Evolutionary conservation across 2,797 vertebrate genomes (phyloP).

Genomic region (Chelonia mydas): DNA sequence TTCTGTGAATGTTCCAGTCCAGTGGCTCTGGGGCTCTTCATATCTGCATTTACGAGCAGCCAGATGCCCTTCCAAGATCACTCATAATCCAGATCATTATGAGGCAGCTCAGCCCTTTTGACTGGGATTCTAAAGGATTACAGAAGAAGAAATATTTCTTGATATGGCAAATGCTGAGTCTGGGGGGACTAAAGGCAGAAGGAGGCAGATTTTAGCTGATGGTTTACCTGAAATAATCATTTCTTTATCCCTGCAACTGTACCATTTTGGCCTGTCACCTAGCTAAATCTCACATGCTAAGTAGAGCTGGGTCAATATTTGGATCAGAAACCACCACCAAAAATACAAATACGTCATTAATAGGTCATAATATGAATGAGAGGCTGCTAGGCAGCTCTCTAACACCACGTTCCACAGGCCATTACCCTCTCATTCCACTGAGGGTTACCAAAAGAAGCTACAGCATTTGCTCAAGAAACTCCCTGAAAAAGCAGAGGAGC

Average conservation of each 20-base stretch:
- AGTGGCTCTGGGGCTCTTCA: background rate
- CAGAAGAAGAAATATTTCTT: background rate
- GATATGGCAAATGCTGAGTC: background rate
- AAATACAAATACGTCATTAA: too few relatives aligned
- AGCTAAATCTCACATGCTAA: background rate
- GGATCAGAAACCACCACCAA: background rate
- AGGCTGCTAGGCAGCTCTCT: too few relatives aligned
- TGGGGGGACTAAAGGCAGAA: background rate
- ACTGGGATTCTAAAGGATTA: background rate
- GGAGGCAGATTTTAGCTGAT: background rate
- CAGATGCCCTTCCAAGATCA: background rate
- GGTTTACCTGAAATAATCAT: background rate
- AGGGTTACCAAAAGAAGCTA: too few relatives aligned
- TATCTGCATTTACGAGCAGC: background rate
- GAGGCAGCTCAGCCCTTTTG: background rate
- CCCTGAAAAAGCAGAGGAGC: too few relatives aligned
- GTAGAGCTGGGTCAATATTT: background rate
- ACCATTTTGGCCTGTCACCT: background rate
- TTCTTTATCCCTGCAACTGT: background rate
- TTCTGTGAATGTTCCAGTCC: background rate
- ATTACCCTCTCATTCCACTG: too few relatives aligned
- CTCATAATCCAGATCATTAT: background rate
- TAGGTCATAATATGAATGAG: too few relatives aligned
- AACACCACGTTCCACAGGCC: too few relatives aligned
- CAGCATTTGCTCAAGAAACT: too few relatives aligned